Conservation (phyloP, 2,113 vertebrate genomes). For the Andinoacara biseriatus region DNA sequence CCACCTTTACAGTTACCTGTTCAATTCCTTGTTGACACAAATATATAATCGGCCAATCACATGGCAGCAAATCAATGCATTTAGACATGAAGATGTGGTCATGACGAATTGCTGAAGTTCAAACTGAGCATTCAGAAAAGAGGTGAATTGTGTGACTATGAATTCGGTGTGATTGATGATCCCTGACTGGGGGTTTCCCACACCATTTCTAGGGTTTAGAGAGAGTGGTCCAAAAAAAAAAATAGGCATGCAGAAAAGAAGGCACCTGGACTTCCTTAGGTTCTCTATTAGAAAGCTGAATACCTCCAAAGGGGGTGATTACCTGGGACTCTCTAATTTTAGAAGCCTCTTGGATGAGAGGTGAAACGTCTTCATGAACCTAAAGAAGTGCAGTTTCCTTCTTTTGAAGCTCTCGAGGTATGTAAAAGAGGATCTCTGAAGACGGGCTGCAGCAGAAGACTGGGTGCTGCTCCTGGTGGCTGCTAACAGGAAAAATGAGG, state of each 20-base stretch:
- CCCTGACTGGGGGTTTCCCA: neutral
- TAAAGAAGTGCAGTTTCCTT: too few species aligned
- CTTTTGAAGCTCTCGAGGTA: too few species aligned
- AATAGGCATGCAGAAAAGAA: too few species aligned
- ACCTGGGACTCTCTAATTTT: too few species aligned
- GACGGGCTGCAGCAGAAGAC: too few species aligned
- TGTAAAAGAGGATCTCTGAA: too few species aligned
- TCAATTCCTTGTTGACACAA: neutral
- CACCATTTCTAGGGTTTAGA: neutral
- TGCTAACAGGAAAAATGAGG: too few species aligned
- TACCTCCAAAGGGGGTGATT: neutral
- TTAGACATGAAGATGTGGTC: neutral
- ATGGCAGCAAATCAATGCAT: neutral
- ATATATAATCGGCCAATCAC: neutral
- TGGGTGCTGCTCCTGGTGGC: too few species aligned
- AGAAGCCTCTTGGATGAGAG: too few species aligned
- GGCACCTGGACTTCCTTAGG: neutral
- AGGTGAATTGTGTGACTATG: neutral
- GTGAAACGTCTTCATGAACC: too few species aligned
- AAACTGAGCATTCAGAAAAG: neutral
- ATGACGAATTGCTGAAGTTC: neutral
- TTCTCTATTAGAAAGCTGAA: neutral
- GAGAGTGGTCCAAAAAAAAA: neutral
- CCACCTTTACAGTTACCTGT: neutral
- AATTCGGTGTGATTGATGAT: neutral